phyloP scores from a whole-genome alignment of 2,888 invertebrate species.

The Imbricaverruca yamaguchii region DNA sequence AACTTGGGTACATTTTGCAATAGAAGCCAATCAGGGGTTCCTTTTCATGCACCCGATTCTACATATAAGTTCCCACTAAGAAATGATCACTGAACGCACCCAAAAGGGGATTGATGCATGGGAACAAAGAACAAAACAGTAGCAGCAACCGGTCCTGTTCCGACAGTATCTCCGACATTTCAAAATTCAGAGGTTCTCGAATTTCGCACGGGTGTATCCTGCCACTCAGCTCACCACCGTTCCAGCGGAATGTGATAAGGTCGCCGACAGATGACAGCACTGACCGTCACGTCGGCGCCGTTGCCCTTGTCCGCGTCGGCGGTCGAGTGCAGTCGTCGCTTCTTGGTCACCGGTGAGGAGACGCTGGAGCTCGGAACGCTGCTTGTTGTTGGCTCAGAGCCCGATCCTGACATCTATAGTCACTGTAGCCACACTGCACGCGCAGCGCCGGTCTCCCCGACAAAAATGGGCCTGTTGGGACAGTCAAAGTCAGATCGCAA shows the following conservation, averaged over 20 bases:
- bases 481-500: too few species aligned
- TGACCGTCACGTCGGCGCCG: neutral
- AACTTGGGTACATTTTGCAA: too few species aligned
- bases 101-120: too few species aligned
- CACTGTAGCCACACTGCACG: neutral
- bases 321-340: constrained; percentile 5
- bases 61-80: too few species aligned
- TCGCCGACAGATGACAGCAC: neutral
- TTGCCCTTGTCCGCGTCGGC: constrained; percentile 2
- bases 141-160: too few species aligned
- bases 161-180: neutral
- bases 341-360: constrained; percentile 20
- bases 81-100: too few species aligned
- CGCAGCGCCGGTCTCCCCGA: neutral
- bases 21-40: too few species aligned
- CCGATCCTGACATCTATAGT: constrained; percentile 11
- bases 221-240: neutral
- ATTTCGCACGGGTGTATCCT: neutral
- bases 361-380: constrained; percentile 5
- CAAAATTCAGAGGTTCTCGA: neutral
- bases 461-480: neutral
- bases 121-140: too few species aligned
- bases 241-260: neutral
- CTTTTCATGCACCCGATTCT: too few species aligned
- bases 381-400: constrained; percentile 12